These are phyloP conservation scores for Tethea ocularis DNA, from an alignment of 2,888 invertebrate species.

Conservation along the genomic window DNA sequence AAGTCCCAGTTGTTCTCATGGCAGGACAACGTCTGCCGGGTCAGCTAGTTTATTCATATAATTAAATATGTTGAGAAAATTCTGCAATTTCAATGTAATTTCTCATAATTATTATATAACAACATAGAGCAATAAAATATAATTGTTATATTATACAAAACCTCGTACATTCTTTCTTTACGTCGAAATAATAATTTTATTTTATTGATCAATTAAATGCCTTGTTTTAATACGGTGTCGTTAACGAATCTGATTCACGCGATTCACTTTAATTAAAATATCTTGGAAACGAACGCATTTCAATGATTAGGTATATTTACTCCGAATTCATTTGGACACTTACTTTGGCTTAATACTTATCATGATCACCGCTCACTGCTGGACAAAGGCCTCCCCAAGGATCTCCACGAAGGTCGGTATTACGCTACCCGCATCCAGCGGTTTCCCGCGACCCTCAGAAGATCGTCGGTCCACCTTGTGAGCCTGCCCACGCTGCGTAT, in stretches of 20 bases:
- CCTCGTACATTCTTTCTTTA: slow-evolving; percentile 2
- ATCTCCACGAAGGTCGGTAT: too few species aligned
- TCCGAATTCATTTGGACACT: background rate
- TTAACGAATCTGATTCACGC: slow-evolving; percentile 5
- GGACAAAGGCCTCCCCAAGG: too few species aligned
- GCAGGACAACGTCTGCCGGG: too few species aligned
- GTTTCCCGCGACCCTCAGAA: too few species aligned
- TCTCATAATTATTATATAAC: slow-evolving; percentile 1
- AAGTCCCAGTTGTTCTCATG: too few species aligned
- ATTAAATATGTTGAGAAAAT: background rate
- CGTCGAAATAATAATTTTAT: slow-evolving; percentile 2
- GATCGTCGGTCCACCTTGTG: too few species aligned
- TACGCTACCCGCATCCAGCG: too few species aligned
- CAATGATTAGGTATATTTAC: background rate
- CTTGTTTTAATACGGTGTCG: slow-evolving; percentile 3
- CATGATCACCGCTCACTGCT: too few species aligned
- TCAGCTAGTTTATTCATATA: background rate
- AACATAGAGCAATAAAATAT: slow-evolving; percentile 4
- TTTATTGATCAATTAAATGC: slow-evolving; percentile 2
- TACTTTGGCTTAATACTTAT: background rate
- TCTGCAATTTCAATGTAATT: background rate
- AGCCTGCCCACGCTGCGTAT: too few species aligned
- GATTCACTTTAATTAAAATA: background rate
- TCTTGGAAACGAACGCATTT: background rate
- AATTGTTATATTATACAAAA: slow-evolving; percentile 7